Percentiles rank a stretch among this genome's conserved stretches.
Conservation (phyloP, 2,888 invertebrate species). For the Synanthedon myopaeformis region DNA sequence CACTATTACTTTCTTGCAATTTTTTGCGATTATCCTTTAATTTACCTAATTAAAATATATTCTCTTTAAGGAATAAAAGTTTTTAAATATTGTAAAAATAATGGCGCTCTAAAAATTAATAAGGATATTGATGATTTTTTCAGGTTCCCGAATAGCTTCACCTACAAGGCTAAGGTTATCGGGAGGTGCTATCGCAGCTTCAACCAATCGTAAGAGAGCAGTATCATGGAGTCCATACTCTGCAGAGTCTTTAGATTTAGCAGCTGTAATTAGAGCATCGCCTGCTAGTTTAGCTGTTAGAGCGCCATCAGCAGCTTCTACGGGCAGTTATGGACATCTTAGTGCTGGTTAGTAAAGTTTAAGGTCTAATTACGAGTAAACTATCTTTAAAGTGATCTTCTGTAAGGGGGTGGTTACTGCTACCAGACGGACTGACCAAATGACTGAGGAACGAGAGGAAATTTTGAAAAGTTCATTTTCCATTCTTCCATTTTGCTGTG, state of each 20-base stretch:
- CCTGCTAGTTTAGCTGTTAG: constrained; percentile 92
- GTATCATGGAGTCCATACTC: constrained; percentile 95
- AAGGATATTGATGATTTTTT: constrained; percentile 7
- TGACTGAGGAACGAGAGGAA: too few species aligned
- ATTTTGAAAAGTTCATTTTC: too few species aligned
- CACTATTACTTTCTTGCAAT: too few species aligned
- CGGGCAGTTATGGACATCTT: constrained; percentile 96
- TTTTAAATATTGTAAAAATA: too few species aligned
- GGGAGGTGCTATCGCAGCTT: constrained; percentile 57
- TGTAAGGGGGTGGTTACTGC: too few species aligned
- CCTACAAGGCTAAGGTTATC: constrained; percentile 57
- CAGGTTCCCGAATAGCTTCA: constrained; percentile 63
- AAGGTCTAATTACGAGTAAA: too few species aligned
- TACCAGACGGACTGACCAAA: background rate
- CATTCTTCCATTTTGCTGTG: too few species aligned
- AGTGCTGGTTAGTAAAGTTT: constrained; percentile 78
- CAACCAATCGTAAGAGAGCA: constrained; percentile 87
- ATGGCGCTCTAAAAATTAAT: too few species aligned
- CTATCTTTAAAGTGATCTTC: too few species aligned
- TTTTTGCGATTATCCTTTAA: too few species aligned
- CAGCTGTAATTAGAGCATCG: constrained; percentile 95
- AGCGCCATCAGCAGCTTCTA: constrained; percentile 82
- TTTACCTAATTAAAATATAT: too few species aligned
- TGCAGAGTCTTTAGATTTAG: constrained; percentile 90
- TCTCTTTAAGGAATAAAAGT: too few species aligned